Conservation (phyloP, 2,888 invertebrate genomes). For the Drosophila kuntzei region DNA sequence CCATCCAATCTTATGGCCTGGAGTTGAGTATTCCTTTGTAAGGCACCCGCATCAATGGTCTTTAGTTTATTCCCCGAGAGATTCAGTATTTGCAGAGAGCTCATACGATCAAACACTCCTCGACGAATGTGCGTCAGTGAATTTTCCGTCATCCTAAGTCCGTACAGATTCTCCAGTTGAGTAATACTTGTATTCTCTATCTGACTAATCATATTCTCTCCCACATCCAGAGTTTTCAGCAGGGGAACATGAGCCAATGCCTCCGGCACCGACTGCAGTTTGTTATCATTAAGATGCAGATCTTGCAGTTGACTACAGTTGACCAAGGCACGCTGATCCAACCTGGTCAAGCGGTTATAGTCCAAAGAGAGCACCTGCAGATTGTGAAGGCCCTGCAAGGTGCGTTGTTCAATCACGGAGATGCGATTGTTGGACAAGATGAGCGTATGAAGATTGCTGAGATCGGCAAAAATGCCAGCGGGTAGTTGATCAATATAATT, state of each 20-base stretch:
- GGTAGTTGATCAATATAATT: slow-evolving; percentile 93
- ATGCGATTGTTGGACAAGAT: slow-evolving; percentile 94
- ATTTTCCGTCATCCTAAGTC: slow-evolving; percentile 95
- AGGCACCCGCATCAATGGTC: slow-evolving; percentile 91
- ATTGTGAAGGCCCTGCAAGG: slow-evolving; percentile 94
- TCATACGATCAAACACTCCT: slow-evolving; percentile 91
- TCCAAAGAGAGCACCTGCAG: slow-evolving; percentile 93
- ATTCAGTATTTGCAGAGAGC: slow-evolving; percentile 93
- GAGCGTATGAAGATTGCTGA: slow-evolving; percentile 95
- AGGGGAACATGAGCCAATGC: slow-evolving; percentile 94
- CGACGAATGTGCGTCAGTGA: slow-evolving; percentile 92
- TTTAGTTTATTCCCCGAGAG: slow-evolving; percentile 94
- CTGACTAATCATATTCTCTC: slow-evolving; percentile 94
- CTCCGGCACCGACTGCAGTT: slow-evolving; percentile 91
- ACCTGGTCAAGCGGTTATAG: slow-evolving; percentile 92
- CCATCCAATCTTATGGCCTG: slow-evolving; percentile 95
- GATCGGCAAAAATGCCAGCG: slow-evolving; percentile 94
- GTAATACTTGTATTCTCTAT: slow-evolving; percentile 93
- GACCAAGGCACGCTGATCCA: slow-evolving; percentile 93
- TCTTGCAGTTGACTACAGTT: slow-evolving; percentile 96
- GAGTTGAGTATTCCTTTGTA: slow-evolving; percentile 91
- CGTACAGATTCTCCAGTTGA: slow-evolving; percentile 94
- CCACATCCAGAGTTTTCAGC: slow-evolving; percentile 94
- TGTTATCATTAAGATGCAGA: slow-evolving; percentile 95
- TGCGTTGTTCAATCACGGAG: slow-evolving; percentile 92